Conservation (phyloP, 2,113 vertebrate species). For the Ibidorhyncha struthersii region DNA sequence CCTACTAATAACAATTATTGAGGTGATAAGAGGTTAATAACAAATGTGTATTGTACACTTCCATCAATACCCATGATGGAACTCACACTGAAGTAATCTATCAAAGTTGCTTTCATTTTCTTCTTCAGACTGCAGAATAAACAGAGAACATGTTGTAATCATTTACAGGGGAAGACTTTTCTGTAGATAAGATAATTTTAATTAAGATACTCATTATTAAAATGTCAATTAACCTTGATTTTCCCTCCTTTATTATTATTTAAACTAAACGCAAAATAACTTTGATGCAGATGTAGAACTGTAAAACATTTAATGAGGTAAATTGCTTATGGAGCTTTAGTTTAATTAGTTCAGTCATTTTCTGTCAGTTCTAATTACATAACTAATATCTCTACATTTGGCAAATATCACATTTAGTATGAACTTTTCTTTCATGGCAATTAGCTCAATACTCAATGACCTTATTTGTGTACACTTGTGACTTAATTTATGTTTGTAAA, state of each 20-base stretch:
- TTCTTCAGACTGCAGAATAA: constrained; percentile 50
- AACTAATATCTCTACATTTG: constrained; percentile 42
- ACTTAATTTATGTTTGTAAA: constrained; percentile 35
- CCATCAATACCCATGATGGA: background rate
- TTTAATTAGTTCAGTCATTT: constrained; percentile 70
- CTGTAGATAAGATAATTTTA: constrained; percentile 49
- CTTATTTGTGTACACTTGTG: constrained; percentile 23
- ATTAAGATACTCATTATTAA: constrained; percentile 65
- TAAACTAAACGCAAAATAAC: constrained; percentile 68
- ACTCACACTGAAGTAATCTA: background rate
- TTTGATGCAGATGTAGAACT: constrained; percentile 54
- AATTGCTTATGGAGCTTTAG: constrained; percentile 55
- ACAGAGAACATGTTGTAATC: constrained; percentile 34
- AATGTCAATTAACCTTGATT: constrained; percentile 71
- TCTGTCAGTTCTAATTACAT: constrained; percentile 64
- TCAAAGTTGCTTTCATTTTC: constrained; percentile 4
- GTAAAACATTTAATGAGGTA: constrained; percentile 63
- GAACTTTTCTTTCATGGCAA: constrained; percentile 29
- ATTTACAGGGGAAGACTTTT: constrained; percentile 41
- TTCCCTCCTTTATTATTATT: constrained; percentile 63
- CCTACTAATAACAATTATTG: background rate
- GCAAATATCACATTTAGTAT: constrained; percentile 45
- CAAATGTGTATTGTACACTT: background rate
- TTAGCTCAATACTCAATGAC: constrained; percentile 28
- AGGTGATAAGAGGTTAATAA: constrained; percentile 12